Percentiles rank a stretch among this genome's conserved stretches.
phyloP scores from a whole-genome alignment of 2,888 invertebrate species.

The Drosophila prolongata region DNA sequence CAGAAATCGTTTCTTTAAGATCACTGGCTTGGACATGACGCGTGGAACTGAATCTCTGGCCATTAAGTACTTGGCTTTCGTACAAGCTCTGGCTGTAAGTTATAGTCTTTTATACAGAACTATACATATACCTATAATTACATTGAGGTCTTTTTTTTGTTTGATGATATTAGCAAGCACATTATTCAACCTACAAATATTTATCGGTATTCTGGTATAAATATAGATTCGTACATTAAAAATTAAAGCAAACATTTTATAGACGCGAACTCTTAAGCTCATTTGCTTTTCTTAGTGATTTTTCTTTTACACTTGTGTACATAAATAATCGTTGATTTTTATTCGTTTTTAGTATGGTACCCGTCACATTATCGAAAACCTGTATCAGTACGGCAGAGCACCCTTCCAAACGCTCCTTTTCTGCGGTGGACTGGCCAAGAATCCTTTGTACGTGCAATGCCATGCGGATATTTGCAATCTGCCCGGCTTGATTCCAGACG shows the following conservation, averaged over 20 bases:
- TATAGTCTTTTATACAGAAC: background rate
- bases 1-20: slow-evolving; percentile 83
- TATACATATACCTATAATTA: no score
- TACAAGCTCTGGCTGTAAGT: slow-evolving; percentile 95
- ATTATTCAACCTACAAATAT: no score
- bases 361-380: slow-evolving; percentile 92
- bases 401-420: slow-evolving; percentile 89
- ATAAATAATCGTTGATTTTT: slow-evolving; percentile 11
- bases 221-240: no score
- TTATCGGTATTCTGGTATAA: no score
- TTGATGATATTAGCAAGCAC: no score
- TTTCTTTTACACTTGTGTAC: no score
- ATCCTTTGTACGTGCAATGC: slow-evolving; percentile 92
- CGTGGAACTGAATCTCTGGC: slow-evolving; percentile 91
- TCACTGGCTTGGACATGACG: slow-evolving; percentile 91
- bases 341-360: slow-evolving; percentile 91
- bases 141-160: no score
- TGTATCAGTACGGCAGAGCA: slow-evolving; percentile 85
- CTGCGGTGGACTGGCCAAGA: slow-evolving; percentile 96
- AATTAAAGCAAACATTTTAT: no score
- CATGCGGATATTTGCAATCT: slow-evolving; percentile 94
- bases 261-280: no score
- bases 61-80: slow-evolving; percentile 92
- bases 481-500: slow-evolving; percentile 91
- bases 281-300: no score